Base-by-base conservation (phyloP, 2,113 vertebrate genomes). In the Corythornis madagascariensis region DNA sequence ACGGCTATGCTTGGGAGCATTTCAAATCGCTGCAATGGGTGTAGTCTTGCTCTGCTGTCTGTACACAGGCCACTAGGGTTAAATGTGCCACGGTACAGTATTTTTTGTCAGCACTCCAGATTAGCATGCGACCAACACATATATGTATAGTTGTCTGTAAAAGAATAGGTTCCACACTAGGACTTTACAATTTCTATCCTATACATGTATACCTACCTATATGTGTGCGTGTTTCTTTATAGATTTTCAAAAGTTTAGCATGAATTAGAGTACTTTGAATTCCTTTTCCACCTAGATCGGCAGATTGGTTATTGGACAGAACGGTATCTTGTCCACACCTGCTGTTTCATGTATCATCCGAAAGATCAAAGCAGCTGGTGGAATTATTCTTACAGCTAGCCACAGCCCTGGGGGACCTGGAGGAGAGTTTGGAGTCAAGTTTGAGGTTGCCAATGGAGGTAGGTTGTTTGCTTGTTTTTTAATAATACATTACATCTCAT, bases 261-360 rank as follows among this genome's bases (percentile, higher is more conserved):
- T 55, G 45, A 50, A 29, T 92, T 42, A 38, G 28, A 79, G 11
- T 78, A 52, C 60, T 59, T 53, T 55, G 17, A 53, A n/a, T 93
- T 73, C 40, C 43, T 77, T 69, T 48, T 38, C 72, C 21, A 21
- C 88, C 52, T 98, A 99, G 99, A 99, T 99, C 26, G 99, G 99
- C 61, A 98, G 99, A 55, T 95, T 99, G 96, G 98, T 99, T 79
- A 99, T 99, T 91, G 99, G 99, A 40, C 99, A 99, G 97, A 98
- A 99, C 20, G 99, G 99, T 91, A 98, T 99, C 90, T 98, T 99
- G 94, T 99, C 99, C 16, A 99, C 99, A 18, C 99, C 99, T 69
- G 99, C 99, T 38, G 99, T 99, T 88, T 99, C 99, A 26, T 99
- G 99, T 97, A 99, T 99, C 97, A 99, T 99, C 97, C 98, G 99